phyloP scores from a whole-genome alignment of 2,797 vertebrate species.

The Sebastes cheni region DNA sequence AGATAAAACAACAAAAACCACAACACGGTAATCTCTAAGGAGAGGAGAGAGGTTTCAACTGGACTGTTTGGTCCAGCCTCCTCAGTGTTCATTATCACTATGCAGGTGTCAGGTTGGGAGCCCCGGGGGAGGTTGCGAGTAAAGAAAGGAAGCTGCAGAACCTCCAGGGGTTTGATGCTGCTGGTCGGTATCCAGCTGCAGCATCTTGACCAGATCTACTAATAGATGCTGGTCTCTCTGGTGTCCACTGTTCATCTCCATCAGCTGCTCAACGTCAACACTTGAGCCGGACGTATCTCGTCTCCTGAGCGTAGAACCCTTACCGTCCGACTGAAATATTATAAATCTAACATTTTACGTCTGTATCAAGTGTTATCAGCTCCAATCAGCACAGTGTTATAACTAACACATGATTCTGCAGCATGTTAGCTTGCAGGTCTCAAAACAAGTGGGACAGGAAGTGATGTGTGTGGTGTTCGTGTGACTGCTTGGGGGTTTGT shows the following conservation, averaged over 20 bases:
- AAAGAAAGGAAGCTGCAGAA: not conserved
- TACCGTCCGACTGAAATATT: not conserved
- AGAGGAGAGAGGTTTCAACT: too few species aligned
- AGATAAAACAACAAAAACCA: too few species aligned
- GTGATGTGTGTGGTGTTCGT: not conserved
- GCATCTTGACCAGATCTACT: not conserved
- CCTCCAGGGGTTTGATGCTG: not conserved
- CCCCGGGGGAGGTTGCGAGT: not conserved
- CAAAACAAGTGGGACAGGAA: constrained; percentile 11
- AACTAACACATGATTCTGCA: not conserved
- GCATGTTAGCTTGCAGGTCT: not conserved
- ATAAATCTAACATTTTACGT: not conserved
- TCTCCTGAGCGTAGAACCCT: not conserved
- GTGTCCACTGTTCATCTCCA: not conserved
- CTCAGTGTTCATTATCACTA: not conserved
- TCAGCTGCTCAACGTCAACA: not conserved
- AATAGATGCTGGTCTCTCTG: not conserved
- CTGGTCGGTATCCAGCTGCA: not conserved
- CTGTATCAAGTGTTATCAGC: not conserved
- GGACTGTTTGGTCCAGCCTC: not conserved
- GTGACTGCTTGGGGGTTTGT: not conserved
- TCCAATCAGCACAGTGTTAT: not conserved
- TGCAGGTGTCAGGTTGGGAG: not conserved
- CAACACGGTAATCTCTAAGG: too few species aligned
- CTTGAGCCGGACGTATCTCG: not conserved